These are phyloP conservation scores for Haemorhous mexicanus DNA, from an alignment of 2,113 vertebrate species.

Conservation along the genomic window DNA sequence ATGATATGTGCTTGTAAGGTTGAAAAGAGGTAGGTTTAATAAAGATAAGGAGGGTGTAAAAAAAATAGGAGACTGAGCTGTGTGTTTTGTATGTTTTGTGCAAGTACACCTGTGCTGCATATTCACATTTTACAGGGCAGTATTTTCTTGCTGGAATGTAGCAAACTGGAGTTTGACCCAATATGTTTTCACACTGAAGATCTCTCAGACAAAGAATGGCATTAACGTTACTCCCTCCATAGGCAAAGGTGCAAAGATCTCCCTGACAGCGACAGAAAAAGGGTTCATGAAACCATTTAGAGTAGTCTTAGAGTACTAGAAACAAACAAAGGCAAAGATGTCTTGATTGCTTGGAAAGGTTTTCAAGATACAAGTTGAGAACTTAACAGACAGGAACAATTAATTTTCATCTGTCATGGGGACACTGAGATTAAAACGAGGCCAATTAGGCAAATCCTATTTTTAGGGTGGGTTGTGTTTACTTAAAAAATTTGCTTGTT, in stretches of 20 bases:
- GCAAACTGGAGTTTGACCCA: background rate
- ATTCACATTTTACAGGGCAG: background rate
- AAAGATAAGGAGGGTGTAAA: background rate
- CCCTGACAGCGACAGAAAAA: background rate
- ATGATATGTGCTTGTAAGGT: background rate
- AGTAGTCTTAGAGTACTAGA: background rate
- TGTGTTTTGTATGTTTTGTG: background rate
- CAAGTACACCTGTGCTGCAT: background rate
- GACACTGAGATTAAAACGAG: background rate
- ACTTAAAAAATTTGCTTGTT: background rate
- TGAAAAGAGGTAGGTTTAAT: background rate
- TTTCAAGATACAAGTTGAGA: background rate
- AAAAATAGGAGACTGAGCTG: background rate
- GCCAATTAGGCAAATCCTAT: accelerated
- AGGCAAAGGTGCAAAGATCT: background rate
- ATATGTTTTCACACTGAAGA: background rate
- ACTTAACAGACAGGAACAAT: background rate
- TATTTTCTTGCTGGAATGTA: background rate
- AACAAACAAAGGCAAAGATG: background rate
- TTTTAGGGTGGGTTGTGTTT: background rate
- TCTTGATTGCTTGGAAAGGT: background rate
- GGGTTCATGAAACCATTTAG: background rate
- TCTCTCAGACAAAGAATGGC: background rate
- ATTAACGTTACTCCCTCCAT: background rate
- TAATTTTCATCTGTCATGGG: background rate